These are phyloP conservation scores for Lanistes nyassanus DNA, from an alignment of 1,140 invertebrate species.

Conservation along the genomic window DNA sequence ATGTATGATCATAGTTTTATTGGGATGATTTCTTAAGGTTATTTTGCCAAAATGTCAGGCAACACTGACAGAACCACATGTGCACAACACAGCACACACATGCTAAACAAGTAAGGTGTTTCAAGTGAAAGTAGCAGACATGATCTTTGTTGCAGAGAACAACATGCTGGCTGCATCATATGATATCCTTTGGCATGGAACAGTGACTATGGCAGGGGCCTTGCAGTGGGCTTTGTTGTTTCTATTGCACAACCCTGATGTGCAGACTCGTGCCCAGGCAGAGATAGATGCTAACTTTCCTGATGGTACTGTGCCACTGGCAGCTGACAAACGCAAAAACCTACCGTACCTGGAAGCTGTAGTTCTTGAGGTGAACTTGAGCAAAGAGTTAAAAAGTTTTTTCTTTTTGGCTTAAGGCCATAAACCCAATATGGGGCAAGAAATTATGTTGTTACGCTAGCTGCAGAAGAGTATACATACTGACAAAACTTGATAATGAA, in stretches of 20 bases:
- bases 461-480: too few species aligned
- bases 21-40: too few species aligned
- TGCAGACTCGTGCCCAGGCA: constrained; percentile 82
- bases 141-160: constrained; percentile 19
- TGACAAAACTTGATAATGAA: too few species aligned
- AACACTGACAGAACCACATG: too few species aligned
- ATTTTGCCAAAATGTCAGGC: too few species aligned
- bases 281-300: constrained; percentile 77
- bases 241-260: constrained; percentile 79
- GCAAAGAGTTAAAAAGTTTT: background rate
- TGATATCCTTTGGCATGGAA: constrained; percentile 88
- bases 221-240: constrained; percentile 88
- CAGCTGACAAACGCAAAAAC: constrained; percentile 9
- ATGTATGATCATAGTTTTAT: too few species aligned
- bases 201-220: constrained; percentile 87
- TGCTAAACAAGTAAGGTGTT: too few species aligned
- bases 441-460: too few species aligned
- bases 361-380: constrained; percentile 27
- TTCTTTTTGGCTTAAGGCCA: too few species aligned
- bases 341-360: constrained; percentile 40
- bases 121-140: too few species aligned
- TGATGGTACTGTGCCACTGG: constrained; percentile 18
- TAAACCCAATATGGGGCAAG: too few species aligned
- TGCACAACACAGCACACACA: too few species aligned
- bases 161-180: constrained; percentile 36